Evolutionary conservation across 2,888 invertebrate genomes (phyloP).

Genomic region (Tholera decimalis): DNA sequence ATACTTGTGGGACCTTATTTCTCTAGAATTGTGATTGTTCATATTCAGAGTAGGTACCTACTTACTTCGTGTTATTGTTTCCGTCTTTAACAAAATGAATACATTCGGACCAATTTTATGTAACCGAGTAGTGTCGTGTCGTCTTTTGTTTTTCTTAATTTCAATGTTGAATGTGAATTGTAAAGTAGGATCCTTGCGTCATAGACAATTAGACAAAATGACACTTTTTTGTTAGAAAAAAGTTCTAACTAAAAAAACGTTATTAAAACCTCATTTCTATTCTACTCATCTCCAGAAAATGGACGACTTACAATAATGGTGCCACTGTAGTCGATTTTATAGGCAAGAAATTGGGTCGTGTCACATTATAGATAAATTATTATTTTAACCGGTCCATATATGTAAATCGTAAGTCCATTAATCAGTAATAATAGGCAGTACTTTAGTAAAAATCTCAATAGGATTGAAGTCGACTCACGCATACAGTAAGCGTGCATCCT

Average conservation of each 20-base stretch:
- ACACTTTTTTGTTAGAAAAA: constrained; percentile 37
- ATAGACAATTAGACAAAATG: constrained; percentile 43
- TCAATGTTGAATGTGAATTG: constrained; percentile 73
- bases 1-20: constrained; percentile 47
- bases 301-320: constrained; percentile 46
- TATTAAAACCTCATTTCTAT: constrained; percentile 50
- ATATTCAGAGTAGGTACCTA: constrained; percentile 38
- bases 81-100: constrained; percentile 71
- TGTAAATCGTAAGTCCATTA: constrained; percentile 50
- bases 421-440: constrained; percentile 40
- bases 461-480: constrained; percentile 46
- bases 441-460: constrained; percentile 40
- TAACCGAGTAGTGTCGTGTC: constrained; percentile 80
- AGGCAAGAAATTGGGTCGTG: constrained; percentile 37
- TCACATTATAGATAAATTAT: constrained; percentile 33
- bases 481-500: constrained; percentile 49
- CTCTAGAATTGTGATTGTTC: constrained; percentile 50
- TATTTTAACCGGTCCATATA: constrained; percentile 25
- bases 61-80: constrained; percentile 47
- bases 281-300: constrained; percentile 31
- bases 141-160: constrained; percentile 66
- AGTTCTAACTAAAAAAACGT: constrained; percentile 16
- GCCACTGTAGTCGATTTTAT: constrained; percentile 52
- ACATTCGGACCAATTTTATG: constrained; percentile 90
- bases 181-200: constrained; percentile 59